Conservation (phyloP, 2,888 invertebrate species). For the Protula sp. region DNA sequence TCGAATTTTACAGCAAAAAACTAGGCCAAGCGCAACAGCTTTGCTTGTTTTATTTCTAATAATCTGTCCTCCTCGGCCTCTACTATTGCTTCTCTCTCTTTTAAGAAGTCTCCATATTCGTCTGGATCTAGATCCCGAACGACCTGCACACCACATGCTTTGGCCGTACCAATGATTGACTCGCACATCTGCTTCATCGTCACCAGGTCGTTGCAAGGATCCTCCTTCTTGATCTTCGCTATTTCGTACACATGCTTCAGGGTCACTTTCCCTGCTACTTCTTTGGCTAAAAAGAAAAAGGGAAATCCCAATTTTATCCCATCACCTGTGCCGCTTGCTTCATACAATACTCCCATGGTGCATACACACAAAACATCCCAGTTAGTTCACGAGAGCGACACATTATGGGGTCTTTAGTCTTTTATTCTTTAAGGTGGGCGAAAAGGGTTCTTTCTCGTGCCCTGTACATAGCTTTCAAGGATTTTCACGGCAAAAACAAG, state of each 20-base stretch:
- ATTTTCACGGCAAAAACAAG: too few species aligned
- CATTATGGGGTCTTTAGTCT: too few species aligned
- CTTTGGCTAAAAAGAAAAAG: slow-evolving; percentile 64
- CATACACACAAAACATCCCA: too few species aligned
- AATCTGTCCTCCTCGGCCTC: slow-evolving; percentile 69
- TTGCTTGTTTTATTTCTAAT: slow-evolving; percentile 80
- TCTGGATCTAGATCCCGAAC: slow-evolving; percentile 63
- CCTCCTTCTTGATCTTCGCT: slow-evolving; percentile 87
- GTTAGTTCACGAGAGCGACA: too few species aligned
- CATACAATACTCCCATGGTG: too few species aligned
- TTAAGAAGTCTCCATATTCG: slow-evolving; percentile 74
- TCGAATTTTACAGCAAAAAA: not conserved
- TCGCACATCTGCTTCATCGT: slow-evolving; percentile 62
- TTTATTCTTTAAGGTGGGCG: too few species aligned
- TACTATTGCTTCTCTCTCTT: slow-evolving; percentile 66
- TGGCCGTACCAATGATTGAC: slow-evolving; percentile 72
- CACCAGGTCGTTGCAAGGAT: slow-evolving; percentile 59
- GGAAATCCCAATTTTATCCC: too few species aligned
- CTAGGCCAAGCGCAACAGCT: slow-evolving; percentile 67
- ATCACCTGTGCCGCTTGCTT: too few species aligned
- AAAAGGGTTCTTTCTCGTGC: too few species aligned
- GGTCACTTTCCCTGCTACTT: slow-evolving; percentile 82
- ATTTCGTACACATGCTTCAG: slow-evolving; percentile 96
- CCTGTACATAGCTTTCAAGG: too few species aligned
- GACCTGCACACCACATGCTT: slow-evolving; percentile 77